Percentiles rank a stretch among this genome's conserved stretches.
Conservation (phyloP, 2,888 invertebrate genomes). For the Caenorhabditis sp. region DNA sequence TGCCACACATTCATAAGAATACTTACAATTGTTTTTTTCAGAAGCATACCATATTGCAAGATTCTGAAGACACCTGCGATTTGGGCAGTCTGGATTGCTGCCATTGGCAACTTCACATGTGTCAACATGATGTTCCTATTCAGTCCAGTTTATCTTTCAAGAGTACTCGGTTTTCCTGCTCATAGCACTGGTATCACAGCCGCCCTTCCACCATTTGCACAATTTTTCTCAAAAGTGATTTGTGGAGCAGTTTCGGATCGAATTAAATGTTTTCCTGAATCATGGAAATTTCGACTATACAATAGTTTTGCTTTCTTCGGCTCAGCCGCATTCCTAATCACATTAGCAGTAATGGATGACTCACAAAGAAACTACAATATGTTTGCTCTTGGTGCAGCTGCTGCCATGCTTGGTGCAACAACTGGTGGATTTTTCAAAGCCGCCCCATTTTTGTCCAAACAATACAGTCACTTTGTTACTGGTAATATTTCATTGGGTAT, state of each 20-base stretch:
- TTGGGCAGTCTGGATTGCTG: slow-evolving; percentile 70
- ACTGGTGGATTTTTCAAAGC: slow-evolving; percentile 70
- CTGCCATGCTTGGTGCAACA: slow-evolving; percentile 58
- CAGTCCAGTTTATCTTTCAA: slow-evolving; percentile 62
- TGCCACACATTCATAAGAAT: neutral
- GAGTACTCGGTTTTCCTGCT: slow-evolving; percentile 66
- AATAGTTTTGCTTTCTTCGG: slow-evolving; percentile 68
- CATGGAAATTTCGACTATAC: slow-evolving; percentile 67
- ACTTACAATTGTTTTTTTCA: slow-evolving; percentile 22
- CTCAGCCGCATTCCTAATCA: slow-evolving; percentile 53
- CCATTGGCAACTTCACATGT: slow-evolving; percentile 68
- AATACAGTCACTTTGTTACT: slow-evolving; percentile 69
- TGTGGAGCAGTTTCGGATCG: slow-evolving; percentile 56
- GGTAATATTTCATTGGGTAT: slow-evolving; percentile 69
- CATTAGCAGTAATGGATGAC: slow-evolving; percentile 60
- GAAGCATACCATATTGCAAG: slow-evolving; percentile 59
- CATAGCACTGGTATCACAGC: slow-evolving; percentile 66
- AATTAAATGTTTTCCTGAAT: slow-evolving; percentile 62
- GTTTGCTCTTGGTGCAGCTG: slow-evolving; percentile 49
- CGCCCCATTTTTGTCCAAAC: slow-evolving; percentile 65
- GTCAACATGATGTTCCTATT: slow-evolving; percentile 70
- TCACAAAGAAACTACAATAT: slow-evolving; percentile 47
- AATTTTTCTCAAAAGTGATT: slow-evolving; percentile 64
- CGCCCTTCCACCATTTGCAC: slow-evolving; percentile 67
- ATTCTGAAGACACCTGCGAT: slow-evolving; percentile 65